Evolutionary conservation across 2,888 invertebrate genomes (phyloP), one percentile per base, ranked within the genome.

Genomic region (Lacanobia wlatinum): DNA sequence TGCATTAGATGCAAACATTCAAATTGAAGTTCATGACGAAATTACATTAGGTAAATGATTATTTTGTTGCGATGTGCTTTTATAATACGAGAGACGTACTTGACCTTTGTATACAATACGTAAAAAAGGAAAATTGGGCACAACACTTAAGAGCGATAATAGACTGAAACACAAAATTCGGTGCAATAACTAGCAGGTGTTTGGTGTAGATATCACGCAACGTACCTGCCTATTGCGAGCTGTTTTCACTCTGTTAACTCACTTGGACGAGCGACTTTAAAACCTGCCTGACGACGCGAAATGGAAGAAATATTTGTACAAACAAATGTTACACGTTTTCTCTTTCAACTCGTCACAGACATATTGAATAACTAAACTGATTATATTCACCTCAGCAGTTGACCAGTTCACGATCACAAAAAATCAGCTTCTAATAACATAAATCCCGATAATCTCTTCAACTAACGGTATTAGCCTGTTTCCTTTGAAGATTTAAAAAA

Each of bases 221-320:
- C 86, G 87, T 84, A 87, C 87, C 87, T 85, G 82, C 77, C 61
- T 85, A 82, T 88, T 88, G 88, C 90, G 80, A 85, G 84, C 84
- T 87, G 94, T 94, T 95, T 95, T 95, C 94, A 93, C 94, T 93
- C 90, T 86, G 90, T 85, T 88, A 89, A 90, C 89, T 89, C 86
- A 89, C 87, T 91, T 88, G 87, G 87, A 89, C 91, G 88, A 87
- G 84, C 88, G 89, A 88, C 90, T 91, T 82, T 88, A 91, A 90
- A 93, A 94, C 94, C 93, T 92, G 93, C 92, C 90, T 76, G 87
- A 78, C 84, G 87, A 82, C 90, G 90, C 89, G 86, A 93, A 94
- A 91, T 92, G 90, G 80, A 90, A 92, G 91, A 94, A 94, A 93
- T 94, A 92, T 94, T 94, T 93, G 92, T 91, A 89, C 90, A 93